Evolutionary conservation across 2,797 vertebrate species (phyloP).

Genomic region (Limosa lapponica): DNA sequence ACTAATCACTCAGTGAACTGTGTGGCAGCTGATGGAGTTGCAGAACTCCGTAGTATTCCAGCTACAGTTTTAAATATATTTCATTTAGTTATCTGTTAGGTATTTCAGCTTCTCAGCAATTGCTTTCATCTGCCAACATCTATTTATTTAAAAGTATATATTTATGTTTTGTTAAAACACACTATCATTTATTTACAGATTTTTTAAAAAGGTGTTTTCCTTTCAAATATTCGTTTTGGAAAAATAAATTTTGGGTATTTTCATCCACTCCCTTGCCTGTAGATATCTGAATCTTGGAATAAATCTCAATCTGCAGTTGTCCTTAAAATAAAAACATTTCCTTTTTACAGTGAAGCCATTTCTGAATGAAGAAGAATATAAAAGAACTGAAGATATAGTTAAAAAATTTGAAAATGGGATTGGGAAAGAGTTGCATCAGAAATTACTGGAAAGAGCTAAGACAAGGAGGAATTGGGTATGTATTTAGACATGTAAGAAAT

Average conservation of each 20-base stretch:
- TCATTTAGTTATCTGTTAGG: not conserved
- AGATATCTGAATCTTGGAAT: not conserved
- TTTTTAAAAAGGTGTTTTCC: not conserved
- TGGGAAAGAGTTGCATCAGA: conserved; percentile 88
- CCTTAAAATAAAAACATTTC: not conserved
- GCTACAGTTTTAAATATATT: not conserved
- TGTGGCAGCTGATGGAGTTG: not conserved
- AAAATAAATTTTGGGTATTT: not conserved
- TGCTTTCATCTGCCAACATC: not conserved
- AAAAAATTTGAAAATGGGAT: conserved; percentile 87
- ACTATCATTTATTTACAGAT: not conserved
- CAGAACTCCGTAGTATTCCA: not conserved
- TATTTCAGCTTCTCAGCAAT: not conserved
- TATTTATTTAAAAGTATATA: not conserved
- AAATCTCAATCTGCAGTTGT: not conserved
- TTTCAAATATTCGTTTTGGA: not conserved
- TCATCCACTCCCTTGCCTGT: not conserved
- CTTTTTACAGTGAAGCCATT: conserved; percentile 89
- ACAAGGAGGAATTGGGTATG: conserved; percentile 91
- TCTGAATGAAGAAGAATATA: conserved; percentile 86
- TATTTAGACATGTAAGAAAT: conserved; percentile 19
- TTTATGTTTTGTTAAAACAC: not conserved
- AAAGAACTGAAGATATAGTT: conserved; percentile 83
- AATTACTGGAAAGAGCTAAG: conserved; percentile 89
- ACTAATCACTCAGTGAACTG: not conserved